These are phyloP conservation scores for Oreochromis tanganicae DNA, from an alignment of 2,113 vertebrate genomes.

Conservation along the genomic window DNA sequence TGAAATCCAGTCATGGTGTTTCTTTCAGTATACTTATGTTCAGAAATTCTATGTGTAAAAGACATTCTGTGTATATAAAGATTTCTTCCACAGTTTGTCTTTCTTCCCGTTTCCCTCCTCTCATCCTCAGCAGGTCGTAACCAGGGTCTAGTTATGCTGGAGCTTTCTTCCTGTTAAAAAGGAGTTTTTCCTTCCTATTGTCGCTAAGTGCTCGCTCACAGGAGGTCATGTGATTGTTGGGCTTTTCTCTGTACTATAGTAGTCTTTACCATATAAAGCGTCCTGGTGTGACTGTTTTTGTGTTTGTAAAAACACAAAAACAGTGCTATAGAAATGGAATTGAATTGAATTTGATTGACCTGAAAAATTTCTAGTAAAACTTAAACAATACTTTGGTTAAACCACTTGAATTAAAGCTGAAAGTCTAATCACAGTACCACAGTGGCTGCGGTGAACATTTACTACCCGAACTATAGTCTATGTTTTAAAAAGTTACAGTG, in stretches of 20 bases:
- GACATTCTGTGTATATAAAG: not conserved
- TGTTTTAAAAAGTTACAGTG: too few relatives aligned
- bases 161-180: not conserved
- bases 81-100: not conserved
- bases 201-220: rapidly evolving
- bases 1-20: not conserved
- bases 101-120: not conserved
- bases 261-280: not conserved
- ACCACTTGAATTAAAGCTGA: not conserved
- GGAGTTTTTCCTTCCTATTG: not conserved
- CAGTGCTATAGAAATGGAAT: not conserved
- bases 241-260: not conserved
- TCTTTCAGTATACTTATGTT: not conserved
- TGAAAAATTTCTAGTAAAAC: not conserved
- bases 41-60: not conserved
- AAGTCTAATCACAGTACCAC: not conserved
- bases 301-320: not conserved
- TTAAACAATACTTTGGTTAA: not conserved
- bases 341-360: not conserved
- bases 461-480: too few relatives aligned
- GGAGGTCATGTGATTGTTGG: not conserved
- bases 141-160: not conserved
- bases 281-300: not conserved
- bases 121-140: not conserved
- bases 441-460: not conserved